Evolutionary conservation across 1,140 invertebrate genomes (phyloP), one percentile per base, ranked within the genome.

Genomic region (Amyelois transitella): DNA sequence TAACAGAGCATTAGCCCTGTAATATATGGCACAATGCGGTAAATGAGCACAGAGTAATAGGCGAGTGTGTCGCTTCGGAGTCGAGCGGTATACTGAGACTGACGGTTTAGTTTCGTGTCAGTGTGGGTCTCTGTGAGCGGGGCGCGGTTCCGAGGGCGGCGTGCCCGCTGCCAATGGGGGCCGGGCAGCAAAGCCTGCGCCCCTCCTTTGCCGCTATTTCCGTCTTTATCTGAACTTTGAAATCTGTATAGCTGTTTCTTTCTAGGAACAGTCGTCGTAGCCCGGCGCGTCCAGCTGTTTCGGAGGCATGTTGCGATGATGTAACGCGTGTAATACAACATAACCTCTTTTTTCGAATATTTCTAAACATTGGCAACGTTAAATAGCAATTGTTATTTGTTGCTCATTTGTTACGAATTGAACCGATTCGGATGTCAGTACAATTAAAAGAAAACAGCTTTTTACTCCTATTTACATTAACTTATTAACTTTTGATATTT

Each of bases 61-160:
- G 66, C 69, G 82, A 85, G 81, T 82, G 66, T 82, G 69, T 81
- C 85, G 75, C 85, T 71, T 78, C 81, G 82, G 72, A 69, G 75
- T 76, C 81, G 71, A 61, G 69, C 81, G 81, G 66, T 75, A 71
- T 74, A 87, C 83, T 87, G 81, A 51, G 32, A 60, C 51, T 62
- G 45, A 60, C 64, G 51, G 74, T 50, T 61, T 66, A 72, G 63
- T 64, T 66, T 69, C 72, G 66, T 66, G 60, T 73, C 65, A 66
- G 48, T 19, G 69, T 25, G 74, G 51, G 74, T 19, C 67, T 77
- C 72, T 79, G 76, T 73, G 76, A 66, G 82, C 69, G 79, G 73
- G 79, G 77, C 75, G 75, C 69, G 82, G 78, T 64, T 52, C 64
- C 54, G 50, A 75, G 79, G 80, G 80, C 78, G 80, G 69, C 55